Evolutionary conservation across 2,888 invertebrate genomes (phyloP), one percentile per base, ranked within the genome.

Genomic region (Phortica magna): DNA sequence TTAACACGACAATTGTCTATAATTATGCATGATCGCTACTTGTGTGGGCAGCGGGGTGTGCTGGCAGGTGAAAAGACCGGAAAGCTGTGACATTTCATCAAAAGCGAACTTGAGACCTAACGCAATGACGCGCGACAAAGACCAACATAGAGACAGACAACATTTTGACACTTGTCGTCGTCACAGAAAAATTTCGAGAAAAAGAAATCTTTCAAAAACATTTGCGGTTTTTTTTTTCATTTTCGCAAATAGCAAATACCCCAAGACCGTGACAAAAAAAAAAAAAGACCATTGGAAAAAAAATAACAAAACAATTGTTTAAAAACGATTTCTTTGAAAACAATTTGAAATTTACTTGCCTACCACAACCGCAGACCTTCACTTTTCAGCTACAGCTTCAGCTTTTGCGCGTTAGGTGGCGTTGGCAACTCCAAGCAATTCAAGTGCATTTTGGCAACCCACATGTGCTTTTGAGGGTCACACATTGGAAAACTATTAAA

Each of bases 401-500:
- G 3, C 12, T 65, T 65, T 65, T 14, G 41, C 31, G 2, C 19
- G 19, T 12, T 17, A 48, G 70, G 53, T 17, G 68, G 68, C 43
- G 70, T 53, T 41, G 59, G 41, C 65, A 41, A 41, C 39, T 17
- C n/a, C 39, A 39, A 48, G 39, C 31, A 14, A 70, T 14, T 71
- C 53, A 55, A 55, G 70, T 71, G 68, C 68, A 48, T 71, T 71
- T 31, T 6, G 53, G 70, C 70, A 19, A 71, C 70, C 70, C 70
- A 71, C 70, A 71, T 71, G 70, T 31, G 55, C 5, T n/a, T 10
- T 61, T 61, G 19, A 61, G 61, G 61, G 61, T 61, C 61, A 19
- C 7, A 10, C 19, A 61, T 17, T 17, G 61, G 7, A 61, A 17
- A 61, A 61, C 61, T 61, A 61, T 22, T 61, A 17, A 17, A 61